Base-by-base conservation (phyloP, 30 jellyfish, hydroid and myxozoan species). In the Euphysa ruthae region DNA sequence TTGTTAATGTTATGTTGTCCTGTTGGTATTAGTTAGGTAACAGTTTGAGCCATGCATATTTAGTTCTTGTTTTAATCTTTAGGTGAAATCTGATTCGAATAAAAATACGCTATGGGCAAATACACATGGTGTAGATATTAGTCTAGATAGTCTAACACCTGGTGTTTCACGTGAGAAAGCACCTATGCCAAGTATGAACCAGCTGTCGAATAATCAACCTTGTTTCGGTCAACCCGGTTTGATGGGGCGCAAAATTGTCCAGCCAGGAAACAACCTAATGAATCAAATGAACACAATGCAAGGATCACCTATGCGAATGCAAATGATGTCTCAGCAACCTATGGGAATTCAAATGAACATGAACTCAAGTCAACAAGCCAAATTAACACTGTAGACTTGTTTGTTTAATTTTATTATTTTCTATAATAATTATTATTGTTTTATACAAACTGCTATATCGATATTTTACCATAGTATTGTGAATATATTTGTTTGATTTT, bases 91-190 rank as follows among this genome's bases (percentile, higher is more conserved):
- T 30, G 80, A 71, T 49, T 3, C 18, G 2, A 27, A 49, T 43
- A 83, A 83, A 51, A 33, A 87, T 42, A 68, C 87, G 16, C 61
- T 84, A 50, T 84, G 95, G 95, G 62, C 83, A 58, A 77, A 84
- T 43, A 75, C 93, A 32, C 90, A 93, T 35, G 93, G 95, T 31
- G 82, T 86, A 32, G 94, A 86, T 50, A 86, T 86, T 70, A 86
- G 94, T 42, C 70, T 86, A 6, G 96, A 86, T 61, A 73, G 79
- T n/a, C 75, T 86, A 5, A 78, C 88, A 21, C 96, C 96, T 1
- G 71, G 82, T 24, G 60, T 83, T 1, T 1, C 80, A 22, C 80
- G 78, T 32, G 83, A 71, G 24, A 86, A 86, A 69, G 80, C 96
- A 2, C 49, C 78, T 6, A 79, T 81, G 69, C 96, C 96, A 28